Evolutionary conservation across 2,797 vertebrate genomes (phyloP), one percentile per base, ranked within the genome.

Genomic region (Diceros bicornis): DNA sequence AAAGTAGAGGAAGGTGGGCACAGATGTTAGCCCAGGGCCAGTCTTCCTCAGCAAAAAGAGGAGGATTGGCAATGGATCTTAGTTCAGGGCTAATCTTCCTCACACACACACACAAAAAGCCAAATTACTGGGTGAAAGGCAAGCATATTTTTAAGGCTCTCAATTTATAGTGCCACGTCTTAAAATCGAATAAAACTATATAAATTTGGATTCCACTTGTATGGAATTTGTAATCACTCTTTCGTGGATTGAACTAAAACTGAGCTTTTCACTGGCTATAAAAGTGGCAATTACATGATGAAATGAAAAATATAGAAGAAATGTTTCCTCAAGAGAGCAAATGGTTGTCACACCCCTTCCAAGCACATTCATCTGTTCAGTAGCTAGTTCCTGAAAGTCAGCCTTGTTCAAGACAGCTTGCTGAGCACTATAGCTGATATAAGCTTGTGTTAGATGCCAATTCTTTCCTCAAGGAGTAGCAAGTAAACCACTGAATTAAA

Each of bases 401-500:
- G 29, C 21, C 18, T 75, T 44, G 23, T 62, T 64, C 41, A n/a
- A 75, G 50, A 34, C 34, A 52, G 34, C n/a, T 59, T 77, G 29
- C 64, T 47, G 84, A 75, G 32, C 12, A 29, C 47, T 77, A n/a
- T 4, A 47, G 47, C 34, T 85, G 61, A 87, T 29, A 44, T 16
- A 20, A 74, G 50, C 0, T 85, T 44, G 69, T 29, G 27, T 44
- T 79, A 78, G 41, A 37, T 82, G 34, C 21, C 52, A 91, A n/a
- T 66, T 94, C 47, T 37, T 78, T 89, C 72, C 62, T 93, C 25
- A 69, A 77, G 55, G 41, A 68, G 41, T 87, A 47, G 37, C 17
- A 64, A 94, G 37, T 23, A 91, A 95, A 66, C 64, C 37, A 95
- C 55, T 90, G 82, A 81, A 69, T 82, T 66, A 41, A 41, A 41